Percentiles rank a stretch among this genome's conserved stretches.
Conservation (phyloP, 2,113 vertebrate genomes). For the Crotalus horridus region DNA sequence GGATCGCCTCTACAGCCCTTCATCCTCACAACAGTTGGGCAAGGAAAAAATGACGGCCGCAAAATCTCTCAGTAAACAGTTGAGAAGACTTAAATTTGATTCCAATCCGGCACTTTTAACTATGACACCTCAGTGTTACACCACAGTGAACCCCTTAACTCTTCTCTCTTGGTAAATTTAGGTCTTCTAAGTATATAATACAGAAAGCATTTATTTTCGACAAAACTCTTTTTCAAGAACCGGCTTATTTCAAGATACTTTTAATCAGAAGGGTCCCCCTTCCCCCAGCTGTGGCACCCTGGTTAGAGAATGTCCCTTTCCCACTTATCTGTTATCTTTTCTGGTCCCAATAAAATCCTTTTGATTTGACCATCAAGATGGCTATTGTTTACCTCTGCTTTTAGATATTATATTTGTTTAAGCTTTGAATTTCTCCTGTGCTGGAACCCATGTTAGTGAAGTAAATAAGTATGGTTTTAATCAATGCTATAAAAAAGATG, state of each 20-base stretch:
- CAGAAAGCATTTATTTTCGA: neutral
- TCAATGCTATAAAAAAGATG: neutral
- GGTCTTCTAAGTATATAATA: neutral
- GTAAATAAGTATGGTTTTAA: neutral
- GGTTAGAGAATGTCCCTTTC: neutral
- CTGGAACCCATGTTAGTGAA: neutral
- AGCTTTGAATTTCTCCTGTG: no score
- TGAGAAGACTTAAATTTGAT: neutral
- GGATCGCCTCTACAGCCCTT: neutral
- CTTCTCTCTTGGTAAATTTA: neutral
- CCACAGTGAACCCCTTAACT: neutral
- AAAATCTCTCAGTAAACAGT: neutral
- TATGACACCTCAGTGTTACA: neutral
- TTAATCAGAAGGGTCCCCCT: neutral
- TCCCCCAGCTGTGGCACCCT: neutral
- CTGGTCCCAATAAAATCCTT: neutral
- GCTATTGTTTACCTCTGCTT: neutral
- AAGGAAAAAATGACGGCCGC: neutral
- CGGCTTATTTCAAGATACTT: neutral
- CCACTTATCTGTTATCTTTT: neutral
- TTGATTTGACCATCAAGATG: neutral
- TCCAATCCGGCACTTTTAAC: neutral
- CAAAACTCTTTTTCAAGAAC: no score
- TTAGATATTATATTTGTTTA: neutral
- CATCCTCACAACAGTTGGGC: neutral